phyloP scores from a whole-genome alignment of 2,797 vertebrate species.

The Platyrinchus mystaceus region DNA sequence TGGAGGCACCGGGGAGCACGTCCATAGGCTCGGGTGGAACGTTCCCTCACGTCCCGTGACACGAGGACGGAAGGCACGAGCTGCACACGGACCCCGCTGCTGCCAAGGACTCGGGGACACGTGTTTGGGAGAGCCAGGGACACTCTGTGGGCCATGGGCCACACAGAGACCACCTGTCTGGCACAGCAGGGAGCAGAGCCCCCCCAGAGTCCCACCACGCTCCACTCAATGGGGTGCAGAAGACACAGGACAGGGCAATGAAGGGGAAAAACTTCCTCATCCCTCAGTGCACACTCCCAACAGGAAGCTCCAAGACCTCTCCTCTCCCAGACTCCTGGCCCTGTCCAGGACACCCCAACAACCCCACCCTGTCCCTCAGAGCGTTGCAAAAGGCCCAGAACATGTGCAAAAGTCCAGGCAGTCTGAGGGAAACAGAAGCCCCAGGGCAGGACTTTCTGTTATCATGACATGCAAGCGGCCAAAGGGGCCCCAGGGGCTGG shows the following conservation, averaged over 20 bases:
- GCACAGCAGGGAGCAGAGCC: neutral
- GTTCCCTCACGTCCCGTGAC: rapidly evolving
- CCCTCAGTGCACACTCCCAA: neutral
- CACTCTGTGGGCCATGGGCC: neutral
- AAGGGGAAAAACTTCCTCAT: neutral
- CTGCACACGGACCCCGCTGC: neutral
- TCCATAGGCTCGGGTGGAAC: rapidly evolving
- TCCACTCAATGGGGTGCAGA: neutral
- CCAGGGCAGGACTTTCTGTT: neutral
- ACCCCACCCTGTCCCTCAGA: neutral
- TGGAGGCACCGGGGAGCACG: rapidly evolving
- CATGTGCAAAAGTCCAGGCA: rapidly evolving
- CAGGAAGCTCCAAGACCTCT: neutral
- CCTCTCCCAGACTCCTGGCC: neutral
- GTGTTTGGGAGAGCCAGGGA: rapidly evolving
- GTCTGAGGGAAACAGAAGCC: neutral
- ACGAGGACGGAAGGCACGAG: rapidly evolving
- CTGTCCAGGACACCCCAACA: neutral
- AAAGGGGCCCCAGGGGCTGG: neutral
- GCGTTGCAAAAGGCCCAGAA: neutral
- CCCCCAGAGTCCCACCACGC: neutral
- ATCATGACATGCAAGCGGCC: rapidly evolving
- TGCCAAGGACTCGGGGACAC: neutral
- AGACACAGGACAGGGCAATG: neutral
- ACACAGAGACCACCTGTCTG: neutral